phyloP scores from a whole-genome alignment of 2,113 vertebrate species.

The Leptobrachium leishanense region DNA sequence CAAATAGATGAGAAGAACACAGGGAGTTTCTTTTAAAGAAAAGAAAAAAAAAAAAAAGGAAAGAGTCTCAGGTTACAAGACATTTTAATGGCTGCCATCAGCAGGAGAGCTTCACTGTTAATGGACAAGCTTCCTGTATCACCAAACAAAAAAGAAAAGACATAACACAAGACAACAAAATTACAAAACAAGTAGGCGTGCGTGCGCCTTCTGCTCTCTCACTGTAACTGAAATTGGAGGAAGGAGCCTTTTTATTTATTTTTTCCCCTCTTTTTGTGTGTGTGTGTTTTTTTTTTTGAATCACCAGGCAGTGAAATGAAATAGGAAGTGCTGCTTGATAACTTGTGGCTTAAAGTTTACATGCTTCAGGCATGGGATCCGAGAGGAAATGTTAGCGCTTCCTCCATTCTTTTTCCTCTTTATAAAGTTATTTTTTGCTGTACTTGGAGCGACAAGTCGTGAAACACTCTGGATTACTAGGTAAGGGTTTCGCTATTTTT shows the following conservation, averaged over 20 bases:
- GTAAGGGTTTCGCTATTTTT: no score
- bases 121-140: constrained; percentile 29
- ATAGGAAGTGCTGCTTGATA: constrained; percentile 14
- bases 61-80: constrained; percentile 39
- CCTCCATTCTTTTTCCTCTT: background rate
- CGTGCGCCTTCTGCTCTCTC: no score
- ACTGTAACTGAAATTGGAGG: no score
- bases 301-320: background rate
- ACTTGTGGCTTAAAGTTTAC: constrained; percentile 27
- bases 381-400: constrained; percentile 19
- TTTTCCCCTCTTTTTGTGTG: no score
- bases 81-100: constrained; percentile 22
- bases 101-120: constrained; percentile 14
- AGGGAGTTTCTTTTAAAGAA: background rate
- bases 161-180: no score
- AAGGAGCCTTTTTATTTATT: no score
- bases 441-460: no score
- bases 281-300: no score
- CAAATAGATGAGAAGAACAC: background rate
- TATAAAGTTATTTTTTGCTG: no score
- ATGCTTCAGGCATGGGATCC: constrained; percentile 14
- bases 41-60: background rate
- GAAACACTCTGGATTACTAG: no score
- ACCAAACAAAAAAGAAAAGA: no score
- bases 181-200: no score